A percentile compares a stretch with the other conserved stretches of the same genome.
These are phyloP conservation scores for Drosophila heteroneura DNA, from an alignment of 2,888 invertebrate genomes.

Conservation along the genomic window DNA sequence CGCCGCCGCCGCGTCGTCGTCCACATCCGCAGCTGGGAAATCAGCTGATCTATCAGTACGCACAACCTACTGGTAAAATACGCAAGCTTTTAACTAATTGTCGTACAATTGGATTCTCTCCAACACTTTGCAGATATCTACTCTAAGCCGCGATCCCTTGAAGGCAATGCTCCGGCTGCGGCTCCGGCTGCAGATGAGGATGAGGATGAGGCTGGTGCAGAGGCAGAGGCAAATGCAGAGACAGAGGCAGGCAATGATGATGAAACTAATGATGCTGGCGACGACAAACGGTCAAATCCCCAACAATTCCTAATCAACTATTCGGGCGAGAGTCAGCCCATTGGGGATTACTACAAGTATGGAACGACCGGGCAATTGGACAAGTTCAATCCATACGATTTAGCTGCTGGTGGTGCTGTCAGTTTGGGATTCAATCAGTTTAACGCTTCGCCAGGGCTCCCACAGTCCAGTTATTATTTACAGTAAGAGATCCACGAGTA, in stretches of 20 bases:
- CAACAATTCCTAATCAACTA: slow-evolving; percentile 44
- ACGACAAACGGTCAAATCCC: slow-evolving; percentile 3
- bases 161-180: slow-evolving; percentile 27
- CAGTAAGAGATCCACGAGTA: slow-evolving; percentile 1
- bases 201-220: slow-evolving; percentile 3
- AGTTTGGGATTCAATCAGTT: slow-evolving; percentile 18
- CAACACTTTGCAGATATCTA: slow-evolving; percentile 84
- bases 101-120: slow-evolving; percentile 83
- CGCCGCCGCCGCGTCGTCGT: slow-evolving; percentile 23
- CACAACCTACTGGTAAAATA: slow-evolving; percentile 82
- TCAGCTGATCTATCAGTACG: slow-evolving; percentile 77
- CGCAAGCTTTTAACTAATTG: slow-evolving; percentile 82
- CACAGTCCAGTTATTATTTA: slow-evolving; percentile 42
- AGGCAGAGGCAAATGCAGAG: too few relatives aligned
- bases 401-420: not conserved
- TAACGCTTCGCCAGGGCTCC: slow-evolving; percentile 29
- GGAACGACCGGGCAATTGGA: not conserved
- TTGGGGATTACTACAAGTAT: slow-evolving; percentile 17
- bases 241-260: not conserved
- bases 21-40: slow-evolving; percentile 56
- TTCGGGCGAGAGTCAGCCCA: slow-evolving; percentile 30
- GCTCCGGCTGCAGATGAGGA: slow-evolving; percentile 3
- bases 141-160: slow-evolving; percentile 58
- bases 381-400: slow-evolving; percentile 21
- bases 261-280: not conserved